Evolutionary conservation across 2,797 vertebrate species (phyloP).

Genomic region (Sandelia bainsii): DNA sequence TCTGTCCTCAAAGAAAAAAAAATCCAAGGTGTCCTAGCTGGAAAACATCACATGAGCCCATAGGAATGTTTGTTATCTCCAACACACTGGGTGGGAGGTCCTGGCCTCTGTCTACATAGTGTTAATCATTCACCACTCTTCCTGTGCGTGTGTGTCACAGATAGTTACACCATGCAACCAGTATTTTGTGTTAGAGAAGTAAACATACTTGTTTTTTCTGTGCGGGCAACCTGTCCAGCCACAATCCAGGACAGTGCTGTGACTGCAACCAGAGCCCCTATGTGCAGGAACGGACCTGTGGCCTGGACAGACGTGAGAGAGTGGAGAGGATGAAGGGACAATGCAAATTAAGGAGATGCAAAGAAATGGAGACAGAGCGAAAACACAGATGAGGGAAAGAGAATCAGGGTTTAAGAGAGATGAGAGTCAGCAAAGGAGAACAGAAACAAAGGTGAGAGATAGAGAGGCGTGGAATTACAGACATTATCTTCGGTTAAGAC

Average conservation of each 20-base stretch:
- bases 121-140: slow-evolving; percentile 77
- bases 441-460: slow-evolving; percentile 25
- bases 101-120: slow-evolving; percentile 57
- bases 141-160: slow-evolving; percentile 21
- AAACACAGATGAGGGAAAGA: background rate
- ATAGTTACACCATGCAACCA: slow-evolving; percentile 15
- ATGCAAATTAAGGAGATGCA: background rate
- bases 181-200: slow-evolving; percentile 4
- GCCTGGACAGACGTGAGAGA: slow-evolving; percentile 82
- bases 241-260: slow-evolving; percentile 94
- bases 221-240: slow-evolving; percentile 91
- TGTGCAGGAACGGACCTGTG: slow-evolving; percentile 96
- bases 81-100: slow-evolving; percentile 63
- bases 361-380: background rate
- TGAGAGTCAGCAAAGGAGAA: background rate
- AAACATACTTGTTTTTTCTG: slow-evolving; percentile 90
- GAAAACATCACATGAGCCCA: slow-evolving; percentile 65
- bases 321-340: background rate
- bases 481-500: slow-evolving; percentile 41
- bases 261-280: slow-evolving; percentile 90
- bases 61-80: slow-evolving; percentile 72
- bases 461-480: slow-evolving; percentile 36
- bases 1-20: slow-evolving; percentile 37
- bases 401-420: slow-evolving; percentile 11
- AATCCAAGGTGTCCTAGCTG: slow-evolving; percentile 43